Percentiles rank a stretch among this genome's conserved stretches.
Evolutionary conservation across 2,113 vertebrate species (phyloP).

Genomic region (Pardalotus punctatus): DNA sequence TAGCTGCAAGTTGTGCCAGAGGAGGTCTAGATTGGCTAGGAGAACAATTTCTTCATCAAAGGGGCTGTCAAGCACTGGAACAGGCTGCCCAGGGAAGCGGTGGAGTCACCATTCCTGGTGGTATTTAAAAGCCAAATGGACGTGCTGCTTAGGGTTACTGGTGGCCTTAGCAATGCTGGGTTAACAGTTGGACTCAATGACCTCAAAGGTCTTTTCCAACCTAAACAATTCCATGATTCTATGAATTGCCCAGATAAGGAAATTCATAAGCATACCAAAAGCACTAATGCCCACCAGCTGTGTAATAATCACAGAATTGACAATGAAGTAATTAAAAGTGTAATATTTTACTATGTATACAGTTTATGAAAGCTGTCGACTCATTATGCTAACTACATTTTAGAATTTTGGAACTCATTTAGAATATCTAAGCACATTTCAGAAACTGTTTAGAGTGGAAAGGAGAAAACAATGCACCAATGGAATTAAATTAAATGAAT

Average conservation of each 20-base stretch:
- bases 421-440: not conserved
- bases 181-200: not conserved
- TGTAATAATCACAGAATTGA: slow-evolving; percentile 15
- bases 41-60: not conserved
- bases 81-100: not conserved
- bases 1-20: not conserved
- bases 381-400: slow-evolving; percentile 13
- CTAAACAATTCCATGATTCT: not conserved
- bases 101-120: not conserved
- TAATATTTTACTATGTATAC: not conserved
- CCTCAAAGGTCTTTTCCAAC: not conserved
- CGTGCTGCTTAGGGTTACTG: not conserved
- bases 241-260: slow-evolving; percentile 12
- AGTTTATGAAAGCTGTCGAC: slow-evolving; percentile 17
- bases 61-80: not conserved
- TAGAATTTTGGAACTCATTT: slow-evolving; percentile 10
- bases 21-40: not conserved
- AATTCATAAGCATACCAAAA: slow-evolving; percentile 13
- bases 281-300: slow-evolving; percentile 19
- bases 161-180: not conserved
- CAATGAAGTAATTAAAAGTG: slow-evolving; percentile 34
- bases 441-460: not conserved
- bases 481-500: not conserved
- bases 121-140: not conserved
- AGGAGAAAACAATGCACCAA: not conserved